A percentile compares a stretch with the other conserved stretches of the same genome.
These are phyloP conservation scores for Ormyrus rosae DNA, from an alignment of 2,888 invertebrate species.

Conservation along the genomic window DNA sequence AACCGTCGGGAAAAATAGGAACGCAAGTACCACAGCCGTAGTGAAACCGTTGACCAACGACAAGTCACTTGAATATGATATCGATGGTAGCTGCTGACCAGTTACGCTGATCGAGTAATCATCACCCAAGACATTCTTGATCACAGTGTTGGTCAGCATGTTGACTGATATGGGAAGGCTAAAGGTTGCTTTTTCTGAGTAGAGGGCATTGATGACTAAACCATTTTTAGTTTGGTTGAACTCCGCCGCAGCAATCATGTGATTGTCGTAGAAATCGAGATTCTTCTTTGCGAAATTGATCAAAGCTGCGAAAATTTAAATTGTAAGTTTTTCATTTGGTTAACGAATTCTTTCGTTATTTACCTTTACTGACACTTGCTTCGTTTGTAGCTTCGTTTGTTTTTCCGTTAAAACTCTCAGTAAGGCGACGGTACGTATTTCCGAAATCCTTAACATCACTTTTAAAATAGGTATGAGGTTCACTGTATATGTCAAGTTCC, in stretches of 20 bases:
- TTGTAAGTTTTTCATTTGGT: neutral
- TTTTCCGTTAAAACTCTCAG: constrained; percentile 60
- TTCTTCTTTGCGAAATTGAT: constrained; percentile 71
- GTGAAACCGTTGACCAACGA: constrained; percentile 52
- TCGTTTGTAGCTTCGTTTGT: constrained; percentile 49
- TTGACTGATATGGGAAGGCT: constrained; percentile 78
- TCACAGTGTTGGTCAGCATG: constrained; percentile 76
- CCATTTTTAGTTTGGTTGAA: constrained; percentile 67
- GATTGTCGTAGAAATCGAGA: constrained; percentile 75
- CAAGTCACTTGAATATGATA: constrained; percentile 22
- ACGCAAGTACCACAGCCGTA: constrained; percentile 57
- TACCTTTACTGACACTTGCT: constrained; percentile 55
- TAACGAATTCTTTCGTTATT: constrained; percentile 24
- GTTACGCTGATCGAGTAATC: constrained; percentile 66
- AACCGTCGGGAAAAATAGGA: constrained; percentile 62
- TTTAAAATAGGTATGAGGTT: constrained; percentile 67
- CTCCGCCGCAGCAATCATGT: constrained; percentile 77
- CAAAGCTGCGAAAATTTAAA: constrained; percentile 73
- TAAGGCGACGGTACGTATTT: constrained; percentile 58
- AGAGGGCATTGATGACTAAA: constrained; percentile 73
- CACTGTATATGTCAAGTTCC: constrained; percentile 67
- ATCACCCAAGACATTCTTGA: constrained; percentile 64
- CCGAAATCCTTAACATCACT: constrained; percentile 57
- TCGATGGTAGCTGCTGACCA: constrained; percentile 64
- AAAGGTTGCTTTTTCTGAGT: constrained; percentile 77